Evolutionary conservation across 2,113 vertebrate species (phyloP), one percentile per base, ranked within the genome.

Genomic region (Bufo bufo): DNA sequence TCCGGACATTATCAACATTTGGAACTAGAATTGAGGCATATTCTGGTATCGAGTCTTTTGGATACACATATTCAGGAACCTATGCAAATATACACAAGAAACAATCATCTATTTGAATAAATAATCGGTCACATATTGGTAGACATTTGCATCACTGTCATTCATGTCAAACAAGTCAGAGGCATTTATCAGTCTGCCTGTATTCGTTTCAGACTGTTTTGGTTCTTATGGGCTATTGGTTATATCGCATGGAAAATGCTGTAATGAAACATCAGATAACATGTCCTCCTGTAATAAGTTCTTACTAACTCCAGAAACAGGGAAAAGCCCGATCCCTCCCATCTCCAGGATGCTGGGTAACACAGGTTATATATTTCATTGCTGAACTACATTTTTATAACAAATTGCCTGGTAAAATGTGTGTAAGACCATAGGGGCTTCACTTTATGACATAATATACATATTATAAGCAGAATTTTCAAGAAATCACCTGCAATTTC

Each of bases 11-110:
- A 92, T 97, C 96, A 61, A 97, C 95, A 2, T 97, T 97, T 75
- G 96, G 96, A 65, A 97, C 95, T 84, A 97, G 91, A 90, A 97
- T 96, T 88, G 96, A 95, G 65, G 92, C 91, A 91, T 96, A 97
- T 89, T 96, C 96, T 66, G 95, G 96, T 16, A 96, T 77, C 0
- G 92, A 92, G 91, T 97, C 95, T 87, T 90, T 93, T 72, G 96
- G 95, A 85, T 97, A 97, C 87, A 94, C 85, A 82, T 96, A 97
- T 80, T 96, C 95, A 87, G 94, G 94, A 13, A 97, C 96, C 96
- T 97, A 90, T n/a, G 11, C 54, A 20, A 33, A 87, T 13, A 45
- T 19, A 61, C 82, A 33, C 72, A 75, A 47, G 79, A 83, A 74
- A 90, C 52, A 90, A 43, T 81, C 63, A 33, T 33, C 33, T 10